Conservation (phyloP, 2,113 vertebrate genomes). For the Ctenodactylus gundi region DNA sequence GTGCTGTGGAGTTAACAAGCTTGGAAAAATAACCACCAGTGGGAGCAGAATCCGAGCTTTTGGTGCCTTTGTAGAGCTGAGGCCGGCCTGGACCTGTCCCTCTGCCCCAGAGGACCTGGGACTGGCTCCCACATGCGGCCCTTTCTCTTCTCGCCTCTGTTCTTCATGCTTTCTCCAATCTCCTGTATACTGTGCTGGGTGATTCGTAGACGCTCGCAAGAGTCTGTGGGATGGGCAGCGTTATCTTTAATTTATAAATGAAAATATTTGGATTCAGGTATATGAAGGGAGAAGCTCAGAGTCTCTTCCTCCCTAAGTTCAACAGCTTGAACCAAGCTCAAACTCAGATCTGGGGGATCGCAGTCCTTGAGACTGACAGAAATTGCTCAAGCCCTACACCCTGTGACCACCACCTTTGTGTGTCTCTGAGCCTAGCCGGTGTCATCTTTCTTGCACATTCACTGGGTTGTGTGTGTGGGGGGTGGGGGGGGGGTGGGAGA, state of each 20-base stretch:
- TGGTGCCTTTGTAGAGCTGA: not conserved
- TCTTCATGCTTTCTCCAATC: not conserved
- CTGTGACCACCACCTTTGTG: not conserved
- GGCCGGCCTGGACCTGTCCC: not conserved
- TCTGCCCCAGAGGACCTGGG: not conserved
- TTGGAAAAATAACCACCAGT: not conserved
- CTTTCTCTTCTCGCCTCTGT: not conserved
- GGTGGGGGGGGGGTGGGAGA: no score
- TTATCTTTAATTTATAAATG: not conserved
- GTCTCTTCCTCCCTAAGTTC: not conserved
- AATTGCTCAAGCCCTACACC: not conserved
- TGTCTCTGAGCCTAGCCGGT: not conserved
- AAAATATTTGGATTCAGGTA: not conserved
- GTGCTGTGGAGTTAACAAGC: constrained; percentile 57
- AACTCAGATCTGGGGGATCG: not conserved
- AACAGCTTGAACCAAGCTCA: not conserved
- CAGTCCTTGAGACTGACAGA: fast-evolving
- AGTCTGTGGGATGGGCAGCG: not conserved
- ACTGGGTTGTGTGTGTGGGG: no score
- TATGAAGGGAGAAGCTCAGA: not conserved
- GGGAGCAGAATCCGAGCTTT: not conserved
- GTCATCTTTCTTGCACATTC: not conserved
- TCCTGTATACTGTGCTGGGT: not conserved
- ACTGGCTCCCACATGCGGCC: not conserved
- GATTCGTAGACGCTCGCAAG: not conserved